phyloP scores from a whole-genome alignment of 2,797 vertebrate species.

The Sitta carolinensis region DNA sequence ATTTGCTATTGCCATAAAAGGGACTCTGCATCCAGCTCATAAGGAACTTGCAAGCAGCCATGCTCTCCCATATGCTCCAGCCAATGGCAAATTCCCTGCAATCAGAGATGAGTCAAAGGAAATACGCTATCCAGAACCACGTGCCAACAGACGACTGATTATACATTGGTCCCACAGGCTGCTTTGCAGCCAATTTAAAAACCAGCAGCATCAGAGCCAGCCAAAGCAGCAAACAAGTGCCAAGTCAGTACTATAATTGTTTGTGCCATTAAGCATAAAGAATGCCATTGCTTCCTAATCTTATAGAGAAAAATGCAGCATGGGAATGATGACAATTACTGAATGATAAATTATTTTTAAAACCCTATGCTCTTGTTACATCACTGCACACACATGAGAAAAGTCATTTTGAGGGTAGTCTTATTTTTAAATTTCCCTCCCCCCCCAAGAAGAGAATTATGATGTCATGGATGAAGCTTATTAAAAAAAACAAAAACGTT shows the following conservation, averaged over 20 bases:
- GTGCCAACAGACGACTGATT: constrained; percentile 9
- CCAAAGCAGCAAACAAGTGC: constrained; percentile 32
- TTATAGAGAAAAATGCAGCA: neutral
- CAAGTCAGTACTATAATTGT: constrained; percentile 52
- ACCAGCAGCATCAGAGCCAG: constrained; percentile 32
- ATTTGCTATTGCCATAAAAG: constrained; percentile 58
- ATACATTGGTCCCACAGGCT: constrained; percentile 16
- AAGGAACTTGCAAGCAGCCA: neutral
- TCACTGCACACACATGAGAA: neutral
- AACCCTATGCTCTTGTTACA: neutral
- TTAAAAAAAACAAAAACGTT: neutral
- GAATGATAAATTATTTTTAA: neutral
- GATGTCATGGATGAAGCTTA: neutral
- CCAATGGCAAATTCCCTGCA: constrained; percentile 31
- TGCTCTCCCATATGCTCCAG: neutral
- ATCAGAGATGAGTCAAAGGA: constrained; percentile 64
- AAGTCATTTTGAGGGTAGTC: neutral
- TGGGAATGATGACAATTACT: neutral
- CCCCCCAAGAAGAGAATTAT: neutral
- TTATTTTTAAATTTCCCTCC: neutral
- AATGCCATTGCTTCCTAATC: constrained; percentile 55
- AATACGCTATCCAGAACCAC: constrained; percentile 7
- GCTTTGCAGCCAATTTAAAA: constrained; percentile 53
- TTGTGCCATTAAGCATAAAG: constrained; percentile 61
- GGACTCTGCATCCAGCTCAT: neutral